phyloP scores from a whole-genome alignment of 2,113 vertebrate genomes.

The Leucopsar rothschildi region DNA sequence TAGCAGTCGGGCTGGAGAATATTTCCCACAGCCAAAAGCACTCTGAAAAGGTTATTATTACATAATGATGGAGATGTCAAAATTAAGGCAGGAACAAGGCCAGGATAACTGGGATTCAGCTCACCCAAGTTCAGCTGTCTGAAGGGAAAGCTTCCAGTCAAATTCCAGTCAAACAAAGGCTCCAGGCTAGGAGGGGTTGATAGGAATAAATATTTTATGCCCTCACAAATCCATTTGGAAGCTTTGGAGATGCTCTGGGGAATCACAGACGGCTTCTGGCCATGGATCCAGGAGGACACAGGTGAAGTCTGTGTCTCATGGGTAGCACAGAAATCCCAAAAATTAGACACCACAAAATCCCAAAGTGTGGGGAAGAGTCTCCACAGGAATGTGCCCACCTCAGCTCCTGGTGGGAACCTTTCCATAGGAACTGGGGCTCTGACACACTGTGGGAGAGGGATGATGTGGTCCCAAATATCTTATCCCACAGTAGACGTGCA shows the following conservation, averaged over 20 bases:
- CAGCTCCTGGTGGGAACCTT: not conserved
- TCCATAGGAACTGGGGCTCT: not conserved
- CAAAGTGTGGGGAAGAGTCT: not conserved
- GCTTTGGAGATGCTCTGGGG: not conserved
- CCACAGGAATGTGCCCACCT: not conserved
- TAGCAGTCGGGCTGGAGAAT: not conserved
- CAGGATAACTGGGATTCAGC: not conserved
- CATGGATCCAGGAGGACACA: not conserved
- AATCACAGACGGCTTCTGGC: not conserved
- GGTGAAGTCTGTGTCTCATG: not conserved
- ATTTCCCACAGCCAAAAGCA: not conserved
- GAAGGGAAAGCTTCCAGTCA: not conserved
- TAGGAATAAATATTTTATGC: not conserved
- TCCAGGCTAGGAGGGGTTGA: not conserved
- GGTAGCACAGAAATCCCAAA: too few relatives aligned
- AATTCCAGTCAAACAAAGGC: not conserved
- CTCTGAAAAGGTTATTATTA: not conserved
- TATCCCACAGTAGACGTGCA: rapidly evolving
- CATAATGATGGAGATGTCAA: not conserved
- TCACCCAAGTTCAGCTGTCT: not conserved
- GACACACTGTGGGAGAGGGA: not conserved
- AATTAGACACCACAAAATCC: not conserved
- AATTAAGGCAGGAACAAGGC: not conserved
- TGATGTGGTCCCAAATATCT: not conserved
- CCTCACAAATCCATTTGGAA: not conserved